Evolutionary conservation across 1,140 invertebrate species (phyloP).

Genomic region (Eulimnadia texana): DNA sequence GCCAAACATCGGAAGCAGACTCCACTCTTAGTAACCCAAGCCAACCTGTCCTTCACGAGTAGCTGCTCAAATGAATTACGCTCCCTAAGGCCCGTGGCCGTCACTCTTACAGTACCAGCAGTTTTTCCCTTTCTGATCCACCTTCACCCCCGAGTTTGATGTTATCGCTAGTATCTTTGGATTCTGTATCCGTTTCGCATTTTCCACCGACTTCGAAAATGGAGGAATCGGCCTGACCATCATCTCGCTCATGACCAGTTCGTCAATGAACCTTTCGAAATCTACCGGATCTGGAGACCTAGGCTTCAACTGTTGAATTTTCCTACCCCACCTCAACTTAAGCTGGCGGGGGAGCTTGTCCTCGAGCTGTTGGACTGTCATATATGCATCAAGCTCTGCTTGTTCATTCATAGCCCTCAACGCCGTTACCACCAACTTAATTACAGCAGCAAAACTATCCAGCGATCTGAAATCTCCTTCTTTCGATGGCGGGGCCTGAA

Average conservation of each 20-base stretch:
- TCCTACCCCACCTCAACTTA: not conserved
- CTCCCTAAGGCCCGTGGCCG: not conserved
- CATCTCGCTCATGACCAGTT: not conserved
- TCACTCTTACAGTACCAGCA: no score
- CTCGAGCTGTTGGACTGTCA: not conserved
- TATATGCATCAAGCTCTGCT: not conserved
- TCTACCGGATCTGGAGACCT: not conserved
- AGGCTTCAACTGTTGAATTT: not conserved
- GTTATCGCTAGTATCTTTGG: no score
- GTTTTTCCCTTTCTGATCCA: no score
- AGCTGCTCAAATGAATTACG: not conserved
- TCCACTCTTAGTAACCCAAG: not conserved
- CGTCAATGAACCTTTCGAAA: not conserved
- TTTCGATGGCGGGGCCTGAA: not conserved
- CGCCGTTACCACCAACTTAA: not conserved
- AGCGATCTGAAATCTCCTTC: not conserved
- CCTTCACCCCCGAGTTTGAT: no score
- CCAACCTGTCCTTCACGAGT: not conserved
- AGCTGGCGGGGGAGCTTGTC: not conserved
- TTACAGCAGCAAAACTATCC: not conserved
- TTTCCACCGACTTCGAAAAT: not conserved
- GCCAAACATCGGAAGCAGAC: not conserved
- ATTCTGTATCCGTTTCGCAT: no score
- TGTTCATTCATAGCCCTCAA: not conserved
- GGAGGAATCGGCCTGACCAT: not conserved